Evolutionary conservation across 2,797 vertebrate species (phyloP).

Genomic region (Rhinella marina): DNA sequence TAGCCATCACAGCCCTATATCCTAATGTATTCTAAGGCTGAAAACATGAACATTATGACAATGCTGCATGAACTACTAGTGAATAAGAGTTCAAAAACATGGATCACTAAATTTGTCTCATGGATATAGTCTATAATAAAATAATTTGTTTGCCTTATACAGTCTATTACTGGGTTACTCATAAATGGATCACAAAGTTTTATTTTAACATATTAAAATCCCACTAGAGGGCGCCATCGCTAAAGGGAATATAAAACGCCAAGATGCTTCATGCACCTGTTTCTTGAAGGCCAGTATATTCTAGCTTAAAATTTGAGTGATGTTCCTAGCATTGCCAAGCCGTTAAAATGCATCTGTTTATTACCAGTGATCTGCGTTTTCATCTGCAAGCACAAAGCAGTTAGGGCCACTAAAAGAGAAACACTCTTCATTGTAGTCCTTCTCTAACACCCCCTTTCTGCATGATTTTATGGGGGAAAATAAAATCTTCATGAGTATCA

Average conservation of each 20-base stretch:
- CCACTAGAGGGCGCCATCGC: constrained; percentile 47
- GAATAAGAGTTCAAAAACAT: too few relatives aligned
- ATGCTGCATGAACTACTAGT: too few relatives aligned
- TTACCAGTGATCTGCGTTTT: neutral
- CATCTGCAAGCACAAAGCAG: neutral
- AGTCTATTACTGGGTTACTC: too few relatives aligned
- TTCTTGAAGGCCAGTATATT: constrained; percentile 8
- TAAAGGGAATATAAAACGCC: neutral
- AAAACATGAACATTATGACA: too few relatives aligned
- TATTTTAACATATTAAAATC: neutral
- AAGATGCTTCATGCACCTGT: neutral
- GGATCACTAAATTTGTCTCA: too few relatives aligned
- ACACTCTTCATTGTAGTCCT: neutral
- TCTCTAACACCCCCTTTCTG: neutral
- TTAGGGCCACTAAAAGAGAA: neutral
- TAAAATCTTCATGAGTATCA: neutral
- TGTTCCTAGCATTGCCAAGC: neutral
- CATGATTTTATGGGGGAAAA: neutral
- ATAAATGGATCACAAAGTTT: too few relatives aligned
- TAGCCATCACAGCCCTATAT: too few relatives aligned
- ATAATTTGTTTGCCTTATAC: too few relatives aligned
- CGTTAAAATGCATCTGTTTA: constrained; percentile 8
- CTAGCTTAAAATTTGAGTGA: neutral
- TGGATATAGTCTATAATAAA: too few relatives aligned
- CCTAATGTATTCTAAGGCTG: too few relatives aligned